phyloP scores from a whole-genome alignment of 2,113 vertebrate genomes.

The Cinclus mexicanus region DNA sequence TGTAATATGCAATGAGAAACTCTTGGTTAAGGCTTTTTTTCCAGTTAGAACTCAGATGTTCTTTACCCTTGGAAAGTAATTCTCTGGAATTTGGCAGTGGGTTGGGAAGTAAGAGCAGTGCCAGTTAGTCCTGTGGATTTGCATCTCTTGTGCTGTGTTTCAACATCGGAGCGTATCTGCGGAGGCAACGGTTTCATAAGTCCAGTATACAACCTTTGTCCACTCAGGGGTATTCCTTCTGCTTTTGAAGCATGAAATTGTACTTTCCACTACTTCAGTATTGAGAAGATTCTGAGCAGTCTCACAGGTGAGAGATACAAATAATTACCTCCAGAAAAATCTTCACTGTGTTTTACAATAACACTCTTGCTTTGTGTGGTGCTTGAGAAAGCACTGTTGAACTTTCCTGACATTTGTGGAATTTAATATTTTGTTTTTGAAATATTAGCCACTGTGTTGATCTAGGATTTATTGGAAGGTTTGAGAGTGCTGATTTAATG shows the following conservation, averaged over 20 bases:
- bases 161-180: rapidly evolving
- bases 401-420: not conserved
- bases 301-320: not conserved
- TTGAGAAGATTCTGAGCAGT: not conserved
- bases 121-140: not conserved
- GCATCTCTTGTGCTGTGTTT: not conserved
- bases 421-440: not conserved
- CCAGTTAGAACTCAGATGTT: not conserved
- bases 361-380: not conserved
- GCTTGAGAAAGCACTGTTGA: not conserved
- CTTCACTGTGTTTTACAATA: not conserved
- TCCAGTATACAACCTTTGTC: not conserved
- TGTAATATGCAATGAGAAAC: not conserved
- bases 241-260: not conserved
- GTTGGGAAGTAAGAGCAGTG: not conserved
- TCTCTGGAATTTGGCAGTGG: slow-evolving; percentile 40
- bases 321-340: not conserved
- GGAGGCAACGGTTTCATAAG: not conserved
- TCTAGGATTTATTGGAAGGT: not conserved
- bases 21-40: not conserved
- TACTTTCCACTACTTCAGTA: not conserved
- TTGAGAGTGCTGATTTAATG: not conserved
- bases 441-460: not conserved
- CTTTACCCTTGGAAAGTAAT: slow-evolving; percentile 19
- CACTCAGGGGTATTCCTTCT: not conserved